Conservation (phyloP, 2,888 invertebrate species). For the Hypena proboscidalis region DNA sequence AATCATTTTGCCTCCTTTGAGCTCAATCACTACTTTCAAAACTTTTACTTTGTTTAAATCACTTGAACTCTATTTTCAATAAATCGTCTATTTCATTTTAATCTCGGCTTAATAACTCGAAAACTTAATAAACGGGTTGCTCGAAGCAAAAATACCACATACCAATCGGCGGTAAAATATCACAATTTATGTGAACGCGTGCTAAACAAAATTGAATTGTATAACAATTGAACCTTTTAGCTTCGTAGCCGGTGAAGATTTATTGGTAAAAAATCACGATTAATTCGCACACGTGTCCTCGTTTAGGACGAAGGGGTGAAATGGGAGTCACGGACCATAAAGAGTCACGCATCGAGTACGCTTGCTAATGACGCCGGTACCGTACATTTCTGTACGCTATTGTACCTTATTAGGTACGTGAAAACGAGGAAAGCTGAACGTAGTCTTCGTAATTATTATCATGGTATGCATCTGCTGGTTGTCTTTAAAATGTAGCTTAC, state of each 20-base stretch:
- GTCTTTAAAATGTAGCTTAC: too few relatives aligned
- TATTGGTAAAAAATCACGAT: slow-evolving; percentile 74
- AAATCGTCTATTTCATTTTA: slow-evolving; percentile 11
- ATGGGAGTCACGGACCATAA: slow-evolving; percentile 76
- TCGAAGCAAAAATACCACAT: slow-evolving; percentile 25
- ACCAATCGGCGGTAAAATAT: slow-evolving; percentile 41
- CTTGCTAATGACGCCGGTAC: slow-evolving; percentile 68
- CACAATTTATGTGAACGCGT: slow-evolving; percentile 37
- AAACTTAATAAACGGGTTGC: slow-evolving; percentile 20
- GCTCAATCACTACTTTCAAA: too few relatives aligned
- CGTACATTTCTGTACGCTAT: slow-evolving; percentile 26
- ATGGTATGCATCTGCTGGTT: slow-evolving; percentile 10
- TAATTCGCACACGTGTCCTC: slow-evolving; percentile 81
- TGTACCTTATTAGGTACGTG: slow-evolving; percentile 29
- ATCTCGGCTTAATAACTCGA: slow-evolving; percentile 9
- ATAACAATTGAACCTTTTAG: slow-evolving; percentile 61
- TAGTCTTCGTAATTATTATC: slow-evolving; percentile 40
- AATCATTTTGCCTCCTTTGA: too few relatives aligned
- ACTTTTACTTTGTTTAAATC: too few relatives aligned
- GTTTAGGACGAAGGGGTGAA: slow-evolving; percentile 78
- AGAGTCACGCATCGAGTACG: slow-evolving; percentile 76
- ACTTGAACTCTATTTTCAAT: not conserved
- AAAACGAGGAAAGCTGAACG: slow-evolving; percentile 32
- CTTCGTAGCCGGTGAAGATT: slow-evolving; percentile 49
- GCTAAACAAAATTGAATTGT: slow-evolving; percentile 39